phyloP scores from a whole-genome alignment of 2,888 invertebrate genomes.

The Timema podura region DNA sequence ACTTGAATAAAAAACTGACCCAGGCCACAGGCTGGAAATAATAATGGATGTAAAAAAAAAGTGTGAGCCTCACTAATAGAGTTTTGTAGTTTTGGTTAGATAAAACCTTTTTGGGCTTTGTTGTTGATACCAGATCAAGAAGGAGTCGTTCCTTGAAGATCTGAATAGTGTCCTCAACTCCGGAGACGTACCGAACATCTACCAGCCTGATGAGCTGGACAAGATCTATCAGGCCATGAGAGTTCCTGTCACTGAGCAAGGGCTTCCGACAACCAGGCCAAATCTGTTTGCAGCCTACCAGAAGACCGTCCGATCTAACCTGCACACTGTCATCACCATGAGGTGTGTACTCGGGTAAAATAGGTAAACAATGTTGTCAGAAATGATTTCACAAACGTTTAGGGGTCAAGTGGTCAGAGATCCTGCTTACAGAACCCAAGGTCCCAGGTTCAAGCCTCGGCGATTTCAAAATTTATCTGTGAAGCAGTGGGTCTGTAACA shows the following conservation, averaged over 20 bases:
- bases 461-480: too few relatives aligned
- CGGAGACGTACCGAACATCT: constrained; percentile 87
- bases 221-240: constrained; percentile 68
- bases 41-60: too few relatives aligned
- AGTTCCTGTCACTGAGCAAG: constrained; percentile 68
- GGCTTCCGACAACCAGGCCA: constrained; percentile 73
- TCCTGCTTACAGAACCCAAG: not conserved
- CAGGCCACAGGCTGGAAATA: too few relatives aligned
- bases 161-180: constrained; percentile 83
- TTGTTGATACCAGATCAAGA: constrained; percentile 64
- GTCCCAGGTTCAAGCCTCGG: too few relatives aligned
- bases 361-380: not conserved
- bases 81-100: too few relatives aligned
- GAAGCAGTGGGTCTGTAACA: too few relatives aligned
- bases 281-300: constrained; percentile 82
- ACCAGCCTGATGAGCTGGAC: constrained; percentile 76
- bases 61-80: too few relatives aligned
- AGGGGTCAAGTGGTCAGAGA: not conserved
- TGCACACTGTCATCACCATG: constrained; percentile 76
- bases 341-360: constrained; percentile 45
- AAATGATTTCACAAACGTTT: too few relatives aligned
- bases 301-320: constrained; percentile 70
- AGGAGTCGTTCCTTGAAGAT: constrained; percentile 83
- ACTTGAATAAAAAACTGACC: too few relatives aligned
- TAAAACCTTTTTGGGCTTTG: not conserved